Evolutionary conservation across 2,888 invertebrate species (phyloP).

Genomic region (Atethmia centrago): DNA sequence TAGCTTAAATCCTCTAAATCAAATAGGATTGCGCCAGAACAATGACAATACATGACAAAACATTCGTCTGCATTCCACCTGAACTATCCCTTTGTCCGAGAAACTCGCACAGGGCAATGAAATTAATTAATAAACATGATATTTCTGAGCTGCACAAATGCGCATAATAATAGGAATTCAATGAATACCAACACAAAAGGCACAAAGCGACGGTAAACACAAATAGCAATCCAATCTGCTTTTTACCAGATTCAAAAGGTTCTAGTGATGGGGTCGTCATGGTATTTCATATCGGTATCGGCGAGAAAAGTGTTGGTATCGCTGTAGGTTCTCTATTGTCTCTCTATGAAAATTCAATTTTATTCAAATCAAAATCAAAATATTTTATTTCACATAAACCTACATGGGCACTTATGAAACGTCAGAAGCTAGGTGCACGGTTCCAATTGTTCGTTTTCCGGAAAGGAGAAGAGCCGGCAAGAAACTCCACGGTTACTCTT

Average conservation of each 20-base stretch:
- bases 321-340: background rate
- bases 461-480: too few relatives aligned
- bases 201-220: conserved; percentile 66
- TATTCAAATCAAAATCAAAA: too few relatives aligned
- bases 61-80: conserved; percentile 25
- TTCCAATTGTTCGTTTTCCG: too few relatives aligned
- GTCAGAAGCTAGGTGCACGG: too few relatives aligned
- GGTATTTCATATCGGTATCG: conserved; percentile 12
- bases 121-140: conserved; percentile 59
- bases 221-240: conserved; percentile 73
- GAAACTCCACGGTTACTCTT: too few relatives aligned
- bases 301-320: background rate
- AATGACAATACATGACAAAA: conserved; percentile 1
- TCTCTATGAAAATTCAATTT: too few relatives aligned
- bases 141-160: conserved; percentile 63
- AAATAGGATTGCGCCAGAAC: conserved; percentile 3
- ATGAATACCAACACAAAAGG: conserved; percentile 67
- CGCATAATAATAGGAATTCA: conserved; percentile 70
- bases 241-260: conserved; percentile 62
- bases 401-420: too few relatives aligned
- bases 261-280: conserved; percentile 58
- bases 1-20: background rate
- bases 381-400: too few relatives aligned
- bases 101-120: conserved; percentile 22
- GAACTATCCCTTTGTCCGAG: conserved; percentile 28